Evolutionary conservation across 2,113 vertebrate species (phyloP).

Genomic region (Crotalus tigris): DNA sequence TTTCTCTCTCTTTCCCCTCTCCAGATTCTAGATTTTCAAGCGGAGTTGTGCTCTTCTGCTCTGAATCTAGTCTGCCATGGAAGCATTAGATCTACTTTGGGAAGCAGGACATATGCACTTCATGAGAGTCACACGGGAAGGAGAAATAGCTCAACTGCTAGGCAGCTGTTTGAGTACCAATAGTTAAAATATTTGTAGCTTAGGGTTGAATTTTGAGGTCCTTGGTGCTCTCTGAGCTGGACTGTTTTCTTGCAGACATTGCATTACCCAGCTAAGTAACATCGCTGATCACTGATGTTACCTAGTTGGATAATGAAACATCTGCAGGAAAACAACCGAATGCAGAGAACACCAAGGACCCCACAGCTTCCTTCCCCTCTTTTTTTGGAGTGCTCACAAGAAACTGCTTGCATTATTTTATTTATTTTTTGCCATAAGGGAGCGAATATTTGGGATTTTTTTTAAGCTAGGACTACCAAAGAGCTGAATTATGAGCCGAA

Average conservation of each 20-base stretch:
- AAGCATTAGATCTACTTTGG: background rate
- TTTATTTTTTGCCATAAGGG: background rate
- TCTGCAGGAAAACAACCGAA: too few species aligned
- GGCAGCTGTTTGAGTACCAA: background rate
- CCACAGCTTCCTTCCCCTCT: background rate
- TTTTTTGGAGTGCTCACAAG: background rate
- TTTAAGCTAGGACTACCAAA: too few species aligned
- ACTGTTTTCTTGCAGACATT: background rate
- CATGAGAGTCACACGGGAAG: background rate
- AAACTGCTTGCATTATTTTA: too few species aligned
- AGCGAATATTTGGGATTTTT: background rate
- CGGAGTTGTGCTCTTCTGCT: background rate
- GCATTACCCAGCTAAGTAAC: too few species aligned
- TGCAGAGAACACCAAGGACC: too few species aligned
- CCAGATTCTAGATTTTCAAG: background rate
- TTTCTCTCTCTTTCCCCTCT: background rate
- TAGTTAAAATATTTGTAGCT: too few species aligned
- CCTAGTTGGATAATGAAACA: too few species aligned
- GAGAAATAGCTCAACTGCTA: background rate
- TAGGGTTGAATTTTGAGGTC: too few species aligned
- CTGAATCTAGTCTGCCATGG: background rate
- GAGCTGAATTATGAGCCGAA: background rate
- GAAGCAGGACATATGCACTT: background rate
- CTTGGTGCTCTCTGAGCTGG: background rate
- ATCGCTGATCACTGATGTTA: too few species aligned